phyloP scores from a whole-genome alignment of 2,113 vertebrate genomes.

The Gymnogyps californianus region DNA sequence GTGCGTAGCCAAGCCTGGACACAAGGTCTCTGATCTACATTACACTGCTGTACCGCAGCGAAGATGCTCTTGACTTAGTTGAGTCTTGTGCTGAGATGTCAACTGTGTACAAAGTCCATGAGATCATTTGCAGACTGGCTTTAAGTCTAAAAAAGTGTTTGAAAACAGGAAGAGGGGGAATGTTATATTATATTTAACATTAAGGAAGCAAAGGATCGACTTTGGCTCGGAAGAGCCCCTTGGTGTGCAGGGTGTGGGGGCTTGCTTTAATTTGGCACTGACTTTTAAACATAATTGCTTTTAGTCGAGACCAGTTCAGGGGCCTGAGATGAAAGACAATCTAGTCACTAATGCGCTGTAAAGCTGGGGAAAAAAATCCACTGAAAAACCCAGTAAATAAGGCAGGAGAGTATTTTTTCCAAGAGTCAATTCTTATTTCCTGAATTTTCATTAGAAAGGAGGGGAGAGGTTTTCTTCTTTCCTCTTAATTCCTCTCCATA shows the following conservation, averaged over 20 bases:
- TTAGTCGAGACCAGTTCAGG: background rate
- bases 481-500: background rate
- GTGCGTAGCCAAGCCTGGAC: background rate
- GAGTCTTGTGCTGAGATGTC: background rate
- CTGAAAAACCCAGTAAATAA: constrained; percentile 16
- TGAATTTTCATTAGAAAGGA: background rate
- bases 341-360: constrained; percentile 40
- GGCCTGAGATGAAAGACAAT: constrained; percentile 29
- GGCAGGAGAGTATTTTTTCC: background rate
- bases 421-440: background rate
- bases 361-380: constrained; percentile 32
- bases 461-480: background rate
- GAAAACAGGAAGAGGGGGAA: background rate
- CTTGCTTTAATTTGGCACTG: constrained; percentile 2
- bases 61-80: background rate
- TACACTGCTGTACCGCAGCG: rapidly evolving
- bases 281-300: constrained; percentile 48
- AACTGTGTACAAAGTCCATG: rapidly evolving
- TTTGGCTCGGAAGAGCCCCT: background rate
- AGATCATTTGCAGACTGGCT: background rate
- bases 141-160: background rate
- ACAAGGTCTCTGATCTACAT: too few species aligned
- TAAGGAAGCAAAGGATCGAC: background rate
- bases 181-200: rapidly evolving
- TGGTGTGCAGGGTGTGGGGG: background rate